Conservation (phyloP, 35 echinoderm and acorn worm genomes). For the Apostichopus parvimensis region DNA sequence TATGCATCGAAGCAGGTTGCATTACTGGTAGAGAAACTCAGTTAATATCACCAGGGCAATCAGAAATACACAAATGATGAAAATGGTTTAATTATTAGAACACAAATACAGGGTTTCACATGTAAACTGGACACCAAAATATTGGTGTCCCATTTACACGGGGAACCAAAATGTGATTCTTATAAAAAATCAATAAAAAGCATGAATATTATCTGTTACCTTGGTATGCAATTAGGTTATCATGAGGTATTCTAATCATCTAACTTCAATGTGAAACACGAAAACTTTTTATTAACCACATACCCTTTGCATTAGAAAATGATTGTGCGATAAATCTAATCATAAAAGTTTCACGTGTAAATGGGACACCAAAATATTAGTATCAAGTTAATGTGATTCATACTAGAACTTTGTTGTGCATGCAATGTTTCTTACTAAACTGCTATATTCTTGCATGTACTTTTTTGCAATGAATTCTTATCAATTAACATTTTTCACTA, state of each 20-base stretch:
- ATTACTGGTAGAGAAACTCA: conserved; percentile 16
- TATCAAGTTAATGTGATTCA: too few relatives aligned
- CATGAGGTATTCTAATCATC: neutral
- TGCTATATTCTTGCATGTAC: too few relatives aligned
- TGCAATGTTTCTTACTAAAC: too few relatives aligned
- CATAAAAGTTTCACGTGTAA: neutral
- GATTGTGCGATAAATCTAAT: too few relatives aligned
- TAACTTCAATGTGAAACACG: neutral
- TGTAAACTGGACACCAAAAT: neutral
- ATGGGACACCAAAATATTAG: neutral
- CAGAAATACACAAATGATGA: neutral
- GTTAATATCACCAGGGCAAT: conserved; percentile 22
- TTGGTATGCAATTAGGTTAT: conserved; percentile 7
- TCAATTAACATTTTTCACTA: too few relatives aligned
- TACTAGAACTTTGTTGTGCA: too few relatives aligned
- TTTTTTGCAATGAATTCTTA: too few relatives aligned
- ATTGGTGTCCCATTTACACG: conserved; percentile 43
- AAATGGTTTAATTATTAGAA: conserved; percentile 16
- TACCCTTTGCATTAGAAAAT: too few relatives aligned
- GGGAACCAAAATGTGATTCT: neutral
- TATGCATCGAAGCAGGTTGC: conserved; percentile 1
- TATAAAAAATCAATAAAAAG: too few relatives aligned
- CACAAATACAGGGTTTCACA: conserved; percentile 11
- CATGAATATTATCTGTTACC: neutral
- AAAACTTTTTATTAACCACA: neutral